Percentiles rank a stretch among this genome's conserved stretches.
phyloP scores from a whole-genome alignment of 2,797 vertebrate species.

The Miichthys miiuy region DNA sequence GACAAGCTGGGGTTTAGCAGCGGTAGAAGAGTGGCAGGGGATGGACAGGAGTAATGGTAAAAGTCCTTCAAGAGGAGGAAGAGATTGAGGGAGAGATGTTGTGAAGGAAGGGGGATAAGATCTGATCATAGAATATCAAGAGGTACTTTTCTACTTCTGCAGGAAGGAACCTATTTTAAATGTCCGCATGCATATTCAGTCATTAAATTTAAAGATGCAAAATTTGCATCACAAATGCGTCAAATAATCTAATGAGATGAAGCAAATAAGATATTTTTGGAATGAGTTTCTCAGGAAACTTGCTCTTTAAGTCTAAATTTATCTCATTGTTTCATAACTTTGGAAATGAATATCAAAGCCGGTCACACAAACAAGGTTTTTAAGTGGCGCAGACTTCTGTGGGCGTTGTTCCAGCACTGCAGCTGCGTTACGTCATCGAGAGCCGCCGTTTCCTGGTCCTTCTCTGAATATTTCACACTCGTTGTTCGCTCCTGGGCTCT shows the following conservation, averaged over 20 bases:
- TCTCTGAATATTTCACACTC: slow-evolving; percentile 80
- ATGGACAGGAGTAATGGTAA: slow-evolving; percentile 29
- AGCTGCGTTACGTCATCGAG: slow-evolving; percentile 77
- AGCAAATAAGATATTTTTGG: slow-evolving; percentile 56
- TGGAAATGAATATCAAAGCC: slow-evolving; percentile 62
- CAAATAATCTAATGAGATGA: slow-evolving; percentile 62
- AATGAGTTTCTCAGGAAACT: slow-evolving; percentile 50
- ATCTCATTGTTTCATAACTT: slow-evolving; percentile 64
- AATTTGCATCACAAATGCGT: slow-evolving; percentile 65
- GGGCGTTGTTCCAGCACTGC: slow-evolving; percentile 74
- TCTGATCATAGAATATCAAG: slow-evolving; percentile 10
- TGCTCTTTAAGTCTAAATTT: slow-evolving; percentile 29
- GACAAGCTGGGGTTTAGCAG: slow-evolving; percentile 35
- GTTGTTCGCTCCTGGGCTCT: slow-evolving; percentile 63
- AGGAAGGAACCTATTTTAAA: slow-evolving; percentile 30
- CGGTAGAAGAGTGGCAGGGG: slow-evolving; percentile 19
- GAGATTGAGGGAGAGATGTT: slow-evolving; percentile 6
- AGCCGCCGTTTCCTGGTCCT: slow-evolving; percentile 65
- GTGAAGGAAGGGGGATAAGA: slow-evolving; percentile 13
- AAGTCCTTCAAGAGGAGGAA: slow-evolving; percentile 27
- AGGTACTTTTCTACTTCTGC: slow-evolving; percentile 6
- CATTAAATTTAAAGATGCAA: slow-evolving; percentile 46
- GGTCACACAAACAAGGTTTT: slow-evolving; percentile 37
- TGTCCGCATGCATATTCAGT: slow-evolving; percentile 40
- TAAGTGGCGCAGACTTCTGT: slow-evolving; percentile 48